Conservation (phyloP, 2,113 vertebrate species). For the Pseudorhombus dupliciocellatus region DNA sequence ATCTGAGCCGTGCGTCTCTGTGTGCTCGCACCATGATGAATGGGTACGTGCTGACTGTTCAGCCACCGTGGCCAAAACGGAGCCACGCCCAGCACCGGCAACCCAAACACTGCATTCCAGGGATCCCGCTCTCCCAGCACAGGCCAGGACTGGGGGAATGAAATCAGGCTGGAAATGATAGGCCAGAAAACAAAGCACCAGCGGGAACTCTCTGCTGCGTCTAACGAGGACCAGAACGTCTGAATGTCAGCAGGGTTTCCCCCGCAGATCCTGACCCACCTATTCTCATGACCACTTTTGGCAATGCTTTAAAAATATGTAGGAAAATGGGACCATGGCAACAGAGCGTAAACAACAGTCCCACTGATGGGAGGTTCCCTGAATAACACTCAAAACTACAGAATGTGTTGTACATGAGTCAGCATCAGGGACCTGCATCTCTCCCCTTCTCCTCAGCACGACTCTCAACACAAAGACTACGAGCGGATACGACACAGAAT, state of each 20-base stretch:
- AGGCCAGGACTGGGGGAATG: not conserved
- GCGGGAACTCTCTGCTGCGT: conserved; percentile 33
- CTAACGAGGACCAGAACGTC: conserved; percentile 38
- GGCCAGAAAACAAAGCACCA: conserved; percentile 28
- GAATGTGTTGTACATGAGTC: not conserved
- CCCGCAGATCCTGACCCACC: conserved; percentile 12
- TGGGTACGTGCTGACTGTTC: conserved; percentile 33
- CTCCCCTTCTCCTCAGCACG: not conserved
- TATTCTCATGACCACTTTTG: not conserved
- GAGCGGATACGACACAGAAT: not conserved
- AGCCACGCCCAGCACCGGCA: conserved; percentile 48
- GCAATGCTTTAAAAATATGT: not conserved
- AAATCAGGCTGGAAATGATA: conserved; percentile 3
- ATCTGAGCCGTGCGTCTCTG: conserved; percentile 8
- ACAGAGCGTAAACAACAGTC: not conserved
- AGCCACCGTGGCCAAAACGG: conserved; percentile 28
- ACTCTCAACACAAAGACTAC: not conserved
- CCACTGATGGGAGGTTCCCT: not conserved
- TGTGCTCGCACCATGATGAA: conserved; percentile 22
- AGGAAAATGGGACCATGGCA: not conserved
- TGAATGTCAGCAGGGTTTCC: conserved; percentile 47
- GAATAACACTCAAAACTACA: not conserved
- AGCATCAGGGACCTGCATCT: not conserved
- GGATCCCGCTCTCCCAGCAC: not conserved
- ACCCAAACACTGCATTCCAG: conserved; percentile 63